A percentile compares a stretch with the other conserved stretches of the same genome.
These are phyloP conservation scores for Illadopsis cleaveri DNA, from an alignment of 2,113 vertebrate species.

Conservation along the genomic window DNA sequence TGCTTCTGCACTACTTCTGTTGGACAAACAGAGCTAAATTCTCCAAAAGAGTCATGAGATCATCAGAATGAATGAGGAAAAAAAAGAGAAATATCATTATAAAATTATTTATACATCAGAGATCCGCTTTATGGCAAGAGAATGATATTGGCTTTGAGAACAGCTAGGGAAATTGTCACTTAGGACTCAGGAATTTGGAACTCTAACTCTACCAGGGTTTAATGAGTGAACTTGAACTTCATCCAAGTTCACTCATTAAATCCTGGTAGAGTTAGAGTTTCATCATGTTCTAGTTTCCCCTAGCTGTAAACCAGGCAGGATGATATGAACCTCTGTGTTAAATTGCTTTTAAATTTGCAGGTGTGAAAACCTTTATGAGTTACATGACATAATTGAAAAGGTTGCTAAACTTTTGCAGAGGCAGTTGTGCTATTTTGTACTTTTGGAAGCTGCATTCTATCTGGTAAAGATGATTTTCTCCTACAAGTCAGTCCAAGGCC, in stretches of 20 bases:
- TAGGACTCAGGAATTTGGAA: neutral
- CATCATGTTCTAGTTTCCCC: neutral
- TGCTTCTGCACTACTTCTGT: neutral
- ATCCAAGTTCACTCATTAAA: too few relatives aligned
- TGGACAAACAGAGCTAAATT: neutral
- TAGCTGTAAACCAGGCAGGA: neutral
- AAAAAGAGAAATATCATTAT: neutral
- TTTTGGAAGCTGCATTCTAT: neutral
- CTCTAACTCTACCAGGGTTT: neutral
- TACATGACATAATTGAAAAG: neutral
- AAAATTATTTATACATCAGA: neutral
- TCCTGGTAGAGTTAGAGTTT: neutral
- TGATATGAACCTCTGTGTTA: neutral
- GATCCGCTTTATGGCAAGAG: neutral
- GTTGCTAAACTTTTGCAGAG: neutral
- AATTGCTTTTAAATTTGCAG: neutral
- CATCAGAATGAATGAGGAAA: neutral
- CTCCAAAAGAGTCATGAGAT: neutral
- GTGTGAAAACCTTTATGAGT: neutral
- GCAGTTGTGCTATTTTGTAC: neutral
- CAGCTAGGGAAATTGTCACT: neutral
- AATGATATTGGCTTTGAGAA: neutral
- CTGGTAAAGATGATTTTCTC: neutral
- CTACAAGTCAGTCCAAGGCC: neutral
- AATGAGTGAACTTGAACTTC: neutral